These are phyloP conservation scores for Labeo catla DNA, from an alignment of 2,113 vertebrate genomes.

Conservation along the genomic window DNA sequence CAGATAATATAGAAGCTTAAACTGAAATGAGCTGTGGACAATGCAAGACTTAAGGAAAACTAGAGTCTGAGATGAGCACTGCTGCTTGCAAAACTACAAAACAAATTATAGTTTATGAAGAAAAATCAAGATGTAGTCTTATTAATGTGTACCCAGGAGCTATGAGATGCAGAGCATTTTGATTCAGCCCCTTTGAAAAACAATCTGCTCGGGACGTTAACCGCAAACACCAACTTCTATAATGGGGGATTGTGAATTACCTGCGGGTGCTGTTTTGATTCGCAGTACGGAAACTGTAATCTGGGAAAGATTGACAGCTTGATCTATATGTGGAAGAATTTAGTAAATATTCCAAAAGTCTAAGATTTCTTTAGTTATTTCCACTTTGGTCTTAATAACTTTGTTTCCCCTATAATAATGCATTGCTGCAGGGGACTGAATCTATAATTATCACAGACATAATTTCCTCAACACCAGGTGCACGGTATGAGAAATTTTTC, in stretches of 20 bases:
- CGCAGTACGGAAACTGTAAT: slow-evolving; percentile 16
- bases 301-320: slow-evolving; percentile 9
- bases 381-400: not conserved
- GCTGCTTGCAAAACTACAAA: slow-evolving; percentile 1
- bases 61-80: not conserved
- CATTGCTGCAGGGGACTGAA: slow-evolving; percentile 16
- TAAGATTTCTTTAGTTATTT: not conserved
- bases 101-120: slow-evolving; percentile 6
- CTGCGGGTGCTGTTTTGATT: slow-evolving; percentile 2
- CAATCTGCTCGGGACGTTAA: slow-evolving; percentile 20
- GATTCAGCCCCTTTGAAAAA: slow-evolving; percentile 7
- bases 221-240: not conserved
- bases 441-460: slow-evolving; percentile 26
- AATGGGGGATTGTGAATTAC: not conserved
- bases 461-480: slow-evolving; percentile 31
- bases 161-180: slow-evolving; percentile 21
- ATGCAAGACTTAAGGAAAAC: not conserved
- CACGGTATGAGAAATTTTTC: not conserved
- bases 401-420: slow-evolving; percentile 23
- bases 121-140: slow-evolving; percentile 12
- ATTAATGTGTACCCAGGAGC: slow-evolving; percentile 24
- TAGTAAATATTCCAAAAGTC: not conserved
- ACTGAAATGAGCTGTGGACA: slow-evolving; percentile 15
- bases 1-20: not conserved
- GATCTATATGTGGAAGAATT: not conserved